Base-by-base conservation (phyloP, 1,140 invertebrate genomes). In the Aphelenchoides fujianensis region DNA sequence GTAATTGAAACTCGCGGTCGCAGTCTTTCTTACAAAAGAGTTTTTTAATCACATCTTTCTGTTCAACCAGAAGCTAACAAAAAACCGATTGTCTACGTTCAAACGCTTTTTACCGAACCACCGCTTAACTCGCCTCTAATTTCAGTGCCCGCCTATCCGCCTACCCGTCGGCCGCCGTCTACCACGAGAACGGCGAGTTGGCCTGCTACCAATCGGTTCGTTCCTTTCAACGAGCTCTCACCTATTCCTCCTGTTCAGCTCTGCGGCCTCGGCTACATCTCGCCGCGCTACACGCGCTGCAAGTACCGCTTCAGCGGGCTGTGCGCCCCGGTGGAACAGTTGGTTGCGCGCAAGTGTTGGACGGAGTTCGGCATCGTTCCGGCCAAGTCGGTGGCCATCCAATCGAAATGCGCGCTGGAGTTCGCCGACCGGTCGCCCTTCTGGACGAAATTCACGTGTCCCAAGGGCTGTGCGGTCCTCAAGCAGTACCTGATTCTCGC, bases 121-220 rank as follows among this genome's bases (percentile, higher is more conserved):
- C 23, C 12, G 12, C 23, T 23, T 23, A 48, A 48, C 12, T 48
- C 12, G 23, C 23, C 12, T 23, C 12, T 23, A 48, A 12, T 48
- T 48, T 12, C 41, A 48, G 41, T 16, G 12, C 12, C 23, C 12
- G 41, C 12, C 12, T 48, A 23, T 48, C 41, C 41, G 41, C 41
- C 41, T 48, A 48, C 23, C 55, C 55, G 5, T 59, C 55, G 34
- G 55, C 55, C 7, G 55, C 55, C 12, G 34, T 59, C 19, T 59
- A 59, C 55, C 5, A 59, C 34, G 55, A 59, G 34, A 59, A 5
- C 34, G 55, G 55, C 28, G 5, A 23, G 23, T 59, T 59, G 55
- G 55, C 55, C 23, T 59, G 5, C 34, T 59, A 7, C 34, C 5
- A 59, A 59, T 30, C 55, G 34, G 55, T 59, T n/a, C n/a, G n/a